These are phyloP conservation scores for Eristalis tenax DNA, from an alignment of 2,888 invertebrate species.

Conservation along the genomic window DNA sequence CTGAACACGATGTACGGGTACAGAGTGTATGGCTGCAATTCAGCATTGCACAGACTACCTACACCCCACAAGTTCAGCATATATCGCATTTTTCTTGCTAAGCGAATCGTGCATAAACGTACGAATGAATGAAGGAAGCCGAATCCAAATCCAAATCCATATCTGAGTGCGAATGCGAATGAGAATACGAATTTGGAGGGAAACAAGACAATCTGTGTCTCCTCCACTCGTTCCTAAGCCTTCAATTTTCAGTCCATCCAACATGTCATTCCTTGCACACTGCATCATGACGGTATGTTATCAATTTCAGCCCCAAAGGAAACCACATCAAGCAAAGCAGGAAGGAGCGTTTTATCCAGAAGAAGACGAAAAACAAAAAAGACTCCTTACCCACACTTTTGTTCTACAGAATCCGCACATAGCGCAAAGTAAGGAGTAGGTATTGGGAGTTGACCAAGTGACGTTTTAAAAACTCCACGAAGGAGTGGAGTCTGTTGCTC, in stretches of 20 bases:
- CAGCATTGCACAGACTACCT: conserved; percentile 19
- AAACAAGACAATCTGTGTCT: not conserved
- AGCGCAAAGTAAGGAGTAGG: conserved; percentile 15
- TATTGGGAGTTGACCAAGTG: conserved; percentile 55
- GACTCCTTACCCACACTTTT: conserved; percentile 51
- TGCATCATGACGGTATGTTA: conserved; percentile 62
- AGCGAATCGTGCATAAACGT: conserved; percentile 31
- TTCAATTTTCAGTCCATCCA: conserved; percentile 49
- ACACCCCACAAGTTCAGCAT: conserved; percentile 19
- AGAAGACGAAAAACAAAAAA: conserved; percentile 16
- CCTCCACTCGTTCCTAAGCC: conserved; percentile 10
- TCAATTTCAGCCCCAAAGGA: conserved; percentile 51
- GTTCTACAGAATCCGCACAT: conserved; percentile 29
- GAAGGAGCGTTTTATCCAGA: conserved; percentile 16
- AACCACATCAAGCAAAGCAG: conserved; percentile 52
- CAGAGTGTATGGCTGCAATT: conserved; percentile 33
- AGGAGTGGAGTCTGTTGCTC: conserved; percentile 48
- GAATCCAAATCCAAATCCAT: conserved; percentile 41
- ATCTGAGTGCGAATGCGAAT: conserved; percentile 22
- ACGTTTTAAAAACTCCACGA: conserved; percentile 51
- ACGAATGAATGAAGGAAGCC: conserved; percentile 18
- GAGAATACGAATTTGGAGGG: not conserved
- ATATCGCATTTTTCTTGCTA: conserved; percentile 30
- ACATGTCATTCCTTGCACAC: conserved; percentile 47
- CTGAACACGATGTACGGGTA: conserved; percentile 36